Evolutionary conservation across 2,113 vertebrate species (phyloP).

Genomic region (Cyanistes caeruleus): DNA sequence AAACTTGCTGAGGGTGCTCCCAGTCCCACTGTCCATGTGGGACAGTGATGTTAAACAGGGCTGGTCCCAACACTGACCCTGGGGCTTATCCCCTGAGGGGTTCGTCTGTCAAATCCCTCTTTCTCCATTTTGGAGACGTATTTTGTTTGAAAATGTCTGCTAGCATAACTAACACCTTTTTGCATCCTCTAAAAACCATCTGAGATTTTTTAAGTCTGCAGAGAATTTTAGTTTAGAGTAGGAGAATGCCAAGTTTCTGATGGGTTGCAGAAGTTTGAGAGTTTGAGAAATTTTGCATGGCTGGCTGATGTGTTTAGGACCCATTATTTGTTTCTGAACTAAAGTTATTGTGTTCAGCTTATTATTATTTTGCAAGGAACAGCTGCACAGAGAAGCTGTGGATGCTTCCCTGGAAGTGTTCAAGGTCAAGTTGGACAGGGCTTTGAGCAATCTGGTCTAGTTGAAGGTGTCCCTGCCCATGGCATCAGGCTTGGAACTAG

Average conservation of each 20-base stretch:
- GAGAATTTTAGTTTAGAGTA: not conserved
- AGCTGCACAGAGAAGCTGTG: not conserved
- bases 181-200: not conserved
- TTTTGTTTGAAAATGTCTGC: not conserved
- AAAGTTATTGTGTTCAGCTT: not conserved
- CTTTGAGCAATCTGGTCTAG: not conserved
- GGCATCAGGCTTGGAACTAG: not conserved
- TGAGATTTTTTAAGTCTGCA: not conserved
- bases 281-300: not conserved
- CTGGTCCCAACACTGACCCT: not conserved
- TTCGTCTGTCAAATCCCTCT: fast-evolving
- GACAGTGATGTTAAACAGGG: not conserved
- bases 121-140: not conserved
- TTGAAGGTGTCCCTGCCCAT: not conserved
- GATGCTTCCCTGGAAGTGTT: not conserved
- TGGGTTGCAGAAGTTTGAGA: not conserved
- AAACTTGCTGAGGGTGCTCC: too few species aligned
- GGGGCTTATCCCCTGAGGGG: too few species aligned
- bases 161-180: fast-evolving
- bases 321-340: not conserved
- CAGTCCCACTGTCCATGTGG: fast-evolving
- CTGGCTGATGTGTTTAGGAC: not conserved
- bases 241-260: not conserved
- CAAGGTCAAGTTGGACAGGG: not conserved
- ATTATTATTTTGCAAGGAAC: not conserved